Conservation (phyloP, 2,113 vertebrate species). For the Saguinus imperator region DNA sequence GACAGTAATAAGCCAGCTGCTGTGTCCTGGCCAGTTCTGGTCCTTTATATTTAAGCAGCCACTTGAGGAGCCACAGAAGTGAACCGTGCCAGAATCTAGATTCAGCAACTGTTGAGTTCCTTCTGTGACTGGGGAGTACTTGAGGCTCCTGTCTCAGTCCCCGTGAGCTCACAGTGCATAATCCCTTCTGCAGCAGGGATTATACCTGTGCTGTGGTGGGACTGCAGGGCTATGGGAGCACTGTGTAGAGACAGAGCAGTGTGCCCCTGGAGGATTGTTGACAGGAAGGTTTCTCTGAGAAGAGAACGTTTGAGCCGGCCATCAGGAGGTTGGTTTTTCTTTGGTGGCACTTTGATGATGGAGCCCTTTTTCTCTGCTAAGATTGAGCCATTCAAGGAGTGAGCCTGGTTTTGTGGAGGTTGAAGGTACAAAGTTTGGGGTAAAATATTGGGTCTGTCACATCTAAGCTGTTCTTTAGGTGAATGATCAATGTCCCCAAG, state of each 20-base stretch:
- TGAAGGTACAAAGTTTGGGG: neutral
- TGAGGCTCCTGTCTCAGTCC: neutral
- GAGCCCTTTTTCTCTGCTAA: neutral
- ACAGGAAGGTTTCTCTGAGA: neutral
- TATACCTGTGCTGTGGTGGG: neutral
- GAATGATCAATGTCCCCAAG: neutral
- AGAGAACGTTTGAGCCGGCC: neutral
- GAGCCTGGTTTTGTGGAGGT: neutral
- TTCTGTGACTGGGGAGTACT: neutral
- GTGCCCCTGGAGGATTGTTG: neutral
- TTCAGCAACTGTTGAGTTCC: neutral
- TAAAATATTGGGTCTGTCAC: neutral
- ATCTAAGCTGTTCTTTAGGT: neutral
- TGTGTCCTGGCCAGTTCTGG: neutral
- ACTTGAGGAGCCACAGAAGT: neutral
- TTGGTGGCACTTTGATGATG: neutral
- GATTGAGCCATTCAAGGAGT: neutral
- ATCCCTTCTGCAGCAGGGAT: neutral
- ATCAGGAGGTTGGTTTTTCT: neutral
- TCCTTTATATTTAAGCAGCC: neutral
- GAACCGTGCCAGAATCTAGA: neutral
- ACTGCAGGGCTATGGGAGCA: neutral
- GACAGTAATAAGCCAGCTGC: fast-evolving
- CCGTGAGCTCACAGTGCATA: neutral
- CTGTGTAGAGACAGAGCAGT: neutral